A percentile compares a stretch with the other conserved stretches of the same genome.
These are phyloP conservation scores for Neodiprion pinetum DNA, from an alignment of 1,140 invertebrate species.

Conservation along the genomic window DNA sequence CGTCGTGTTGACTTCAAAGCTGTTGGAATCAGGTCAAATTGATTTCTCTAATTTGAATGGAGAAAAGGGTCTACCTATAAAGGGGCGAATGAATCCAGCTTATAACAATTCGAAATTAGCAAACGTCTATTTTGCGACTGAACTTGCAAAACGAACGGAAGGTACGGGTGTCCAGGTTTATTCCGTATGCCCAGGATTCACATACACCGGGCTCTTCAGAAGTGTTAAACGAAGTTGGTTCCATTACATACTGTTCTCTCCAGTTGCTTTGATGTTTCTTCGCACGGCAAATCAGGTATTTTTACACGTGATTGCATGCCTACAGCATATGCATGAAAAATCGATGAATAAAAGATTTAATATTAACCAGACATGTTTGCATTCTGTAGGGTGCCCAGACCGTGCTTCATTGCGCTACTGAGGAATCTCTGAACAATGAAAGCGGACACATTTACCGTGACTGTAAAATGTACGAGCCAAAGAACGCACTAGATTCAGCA, in stretches of 20 bases:
- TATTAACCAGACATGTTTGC: not conserved
- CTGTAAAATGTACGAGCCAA: slow-evolving; percentile 71
- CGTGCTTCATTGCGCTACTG: slow-evolving; percentile 76
- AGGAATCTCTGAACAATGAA: slow-evolving; percentile 67
- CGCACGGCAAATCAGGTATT: slow-evolving; percentile 75
- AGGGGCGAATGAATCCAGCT: slow-evolving; percentile 67
- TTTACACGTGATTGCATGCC: slow-evolving; percentile 25
- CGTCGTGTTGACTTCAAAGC: slow-evolving; percentile 65
- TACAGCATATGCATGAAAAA: not conserved
- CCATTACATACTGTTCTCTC: slow-evolving; percentile 73
- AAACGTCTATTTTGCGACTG: slow-evolving; percentile 73
- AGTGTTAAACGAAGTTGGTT: slow-evolving; percentile 73
- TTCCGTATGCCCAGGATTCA: slow-evolving; percentile 84
- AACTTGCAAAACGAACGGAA: slow-evolving; percentile 67
- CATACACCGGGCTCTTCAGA: slow-evolving; percentile 79
- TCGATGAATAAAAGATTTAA: slow-evolving; percentile 5
- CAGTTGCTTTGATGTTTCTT: slow-evolving; percentile 74
- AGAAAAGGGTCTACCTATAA: slow-evolving; percentile 60
- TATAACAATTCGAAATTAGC: slow-evolving; percentile 85
- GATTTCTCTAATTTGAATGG: slow-evolving; percentile 77
- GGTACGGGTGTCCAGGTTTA: slow-evolving; percentile 73
- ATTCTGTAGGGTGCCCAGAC: slow-evolving; percentile 76
- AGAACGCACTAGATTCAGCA: slow-evolving; percentile 67
- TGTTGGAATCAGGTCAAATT: slow-evolving; percentile 70
- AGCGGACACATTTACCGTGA: slow-evolving; percentile 77